Evolutionary conservation across 2,113 vertebrate species (phyloP).

Genomic region (Collichthys lucidus): DNA sequence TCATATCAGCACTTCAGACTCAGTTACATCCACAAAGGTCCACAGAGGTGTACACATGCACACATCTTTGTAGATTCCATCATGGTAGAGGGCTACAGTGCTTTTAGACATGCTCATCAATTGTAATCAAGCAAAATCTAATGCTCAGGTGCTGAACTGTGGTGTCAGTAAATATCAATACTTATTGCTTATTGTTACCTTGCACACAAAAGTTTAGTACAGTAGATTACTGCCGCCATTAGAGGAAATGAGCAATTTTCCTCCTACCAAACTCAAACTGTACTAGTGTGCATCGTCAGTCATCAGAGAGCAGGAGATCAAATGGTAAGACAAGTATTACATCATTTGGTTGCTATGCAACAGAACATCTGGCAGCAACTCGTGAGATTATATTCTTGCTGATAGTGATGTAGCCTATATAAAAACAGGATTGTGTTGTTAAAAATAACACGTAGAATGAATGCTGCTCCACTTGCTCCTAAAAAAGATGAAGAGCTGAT

Average conservation of each 20-base stretch:
- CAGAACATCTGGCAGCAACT: constrained; percentile 44
- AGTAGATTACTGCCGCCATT: not conserved
- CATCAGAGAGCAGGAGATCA: constrained; percentile 42
- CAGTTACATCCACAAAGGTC: too few relatives aligned
- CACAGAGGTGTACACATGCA: not conserved
- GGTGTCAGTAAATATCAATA: too few relatives aligned
- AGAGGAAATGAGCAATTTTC: not conserved
- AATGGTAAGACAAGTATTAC: constrained; percentile 24
- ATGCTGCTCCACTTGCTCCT: not conserved
- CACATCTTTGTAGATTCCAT: too few relatives aligned
- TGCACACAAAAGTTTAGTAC: not conserved
- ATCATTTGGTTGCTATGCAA: constrained; percentile 65
- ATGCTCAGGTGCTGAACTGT: too few relatives aligned
- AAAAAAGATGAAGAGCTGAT: constrained; percentile 12
- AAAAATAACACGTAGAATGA: constrained; percentile 15
- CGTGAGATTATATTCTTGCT: not conserved
- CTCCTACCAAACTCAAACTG: constrained; percentile 11
- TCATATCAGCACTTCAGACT: too few relatives aligned
- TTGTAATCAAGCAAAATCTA: too few relatives aligned
- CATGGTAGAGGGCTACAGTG: too few relatives aligned
- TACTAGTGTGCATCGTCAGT: constrained; percentile 31
- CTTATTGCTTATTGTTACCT: too few relatives aligned
- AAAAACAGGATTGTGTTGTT: constrained; percentile 11
- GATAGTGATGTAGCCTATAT: not conserved
- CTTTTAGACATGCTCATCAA: too few relatives aligned